Evolutionary conservation across 1,140 invertebrate species (phyloP).

Genomic region (Pogonus chalceus): DNA sequence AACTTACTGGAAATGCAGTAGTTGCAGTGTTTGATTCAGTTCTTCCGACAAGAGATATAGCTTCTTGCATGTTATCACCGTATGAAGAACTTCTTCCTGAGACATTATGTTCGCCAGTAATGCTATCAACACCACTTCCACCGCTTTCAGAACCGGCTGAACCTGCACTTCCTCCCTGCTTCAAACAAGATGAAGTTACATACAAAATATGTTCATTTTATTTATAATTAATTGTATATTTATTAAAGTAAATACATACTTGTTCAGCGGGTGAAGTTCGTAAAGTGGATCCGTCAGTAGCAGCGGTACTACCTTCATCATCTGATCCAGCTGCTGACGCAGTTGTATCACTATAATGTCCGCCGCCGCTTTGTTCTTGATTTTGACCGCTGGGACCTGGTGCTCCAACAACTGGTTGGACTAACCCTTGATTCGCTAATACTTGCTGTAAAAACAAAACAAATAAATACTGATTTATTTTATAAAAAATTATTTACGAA

Average conservation of each 20-base stretch:
- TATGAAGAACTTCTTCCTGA: slow-evolving; percentile 84
- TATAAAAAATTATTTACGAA: background rate
- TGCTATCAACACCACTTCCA: slow-evolving; percentile 81
- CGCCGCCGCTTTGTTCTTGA: slow-evolving; percentile 34
- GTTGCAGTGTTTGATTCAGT: slow-evolving; percentile 46
- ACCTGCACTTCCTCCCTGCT: slow-evolving; percentile 52
- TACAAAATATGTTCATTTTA: background rate
- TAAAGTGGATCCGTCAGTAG: slow-evolving; percentile 83
- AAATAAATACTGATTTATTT: background rate
- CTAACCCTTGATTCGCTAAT: slow-evolving; percentile 25
- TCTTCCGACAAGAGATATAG: slow-evolving; percentile 31
- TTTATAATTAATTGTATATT: background rate
- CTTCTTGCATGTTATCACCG: slow-evolving; percentile 45
- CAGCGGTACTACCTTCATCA: slow-evolving; percentile 89
- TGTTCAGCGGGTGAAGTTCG: slow-evolving; percentile 82
- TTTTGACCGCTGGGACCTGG: slow-evolving; percentile 15
- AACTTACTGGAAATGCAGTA: slow-evolving; percentile 15
- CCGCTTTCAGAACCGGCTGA: slow-evolving; percentile 73
- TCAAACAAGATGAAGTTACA: background rate
- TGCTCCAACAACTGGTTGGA: slow-evolving; percentile 21
- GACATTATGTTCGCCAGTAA: slow-evolving; percentile 72
- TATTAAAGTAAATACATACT: slow-evolving; percentile 30
- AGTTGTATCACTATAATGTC: slow-evolving; percentile 67
- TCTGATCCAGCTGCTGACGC: slow-evolving; percentile 79
- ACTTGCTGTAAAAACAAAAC: slow-evolving; percentile 11